phyloP scores from a whole-genome alignment of 1,140 invertebrate species.

The Myzus persicae region DNA sequence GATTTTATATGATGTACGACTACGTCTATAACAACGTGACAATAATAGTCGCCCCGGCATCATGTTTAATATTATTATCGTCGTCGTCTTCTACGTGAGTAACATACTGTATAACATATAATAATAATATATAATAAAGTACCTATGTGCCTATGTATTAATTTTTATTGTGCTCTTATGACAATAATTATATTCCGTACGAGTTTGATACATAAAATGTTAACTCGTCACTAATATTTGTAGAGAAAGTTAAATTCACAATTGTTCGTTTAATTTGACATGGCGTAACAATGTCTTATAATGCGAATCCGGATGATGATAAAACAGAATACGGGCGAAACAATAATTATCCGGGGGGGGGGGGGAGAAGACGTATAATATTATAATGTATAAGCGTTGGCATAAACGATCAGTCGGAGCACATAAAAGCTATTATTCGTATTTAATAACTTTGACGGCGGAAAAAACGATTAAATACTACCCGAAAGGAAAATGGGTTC shows the following conservation, averaged over 20 bases:
- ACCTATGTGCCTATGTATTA: not conserved
- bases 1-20: not conserved
- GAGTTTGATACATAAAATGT: not conserved
- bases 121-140: not conserved
- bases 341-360: not conserved
- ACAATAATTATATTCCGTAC: not conserved
- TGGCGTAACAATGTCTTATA: not conserved
- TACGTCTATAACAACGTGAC: not conserved
- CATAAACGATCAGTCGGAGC: not conserved
- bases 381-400: not conserved
- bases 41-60: not conserved
- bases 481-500: not conserved
- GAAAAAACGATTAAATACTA: not conserved
- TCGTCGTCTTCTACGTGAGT: not conserved
- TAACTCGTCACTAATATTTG: not conserved
- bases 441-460: not conserved
- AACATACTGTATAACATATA: not conserved
- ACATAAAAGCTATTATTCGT: not conserved
- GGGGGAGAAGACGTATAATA: not conserved
- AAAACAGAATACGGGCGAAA: not conserved
- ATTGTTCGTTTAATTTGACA: not conserved
- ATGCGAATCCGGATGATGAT: not conserved
- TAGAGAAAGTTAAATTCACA: conserved; percentile 1
- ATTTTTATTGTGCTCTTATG: not conserved
- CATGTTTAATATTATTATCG: not conserved